Conservation (phyloP, 2,797 vertebrate species). For the Chrysocyon brachyurus region DNA sequence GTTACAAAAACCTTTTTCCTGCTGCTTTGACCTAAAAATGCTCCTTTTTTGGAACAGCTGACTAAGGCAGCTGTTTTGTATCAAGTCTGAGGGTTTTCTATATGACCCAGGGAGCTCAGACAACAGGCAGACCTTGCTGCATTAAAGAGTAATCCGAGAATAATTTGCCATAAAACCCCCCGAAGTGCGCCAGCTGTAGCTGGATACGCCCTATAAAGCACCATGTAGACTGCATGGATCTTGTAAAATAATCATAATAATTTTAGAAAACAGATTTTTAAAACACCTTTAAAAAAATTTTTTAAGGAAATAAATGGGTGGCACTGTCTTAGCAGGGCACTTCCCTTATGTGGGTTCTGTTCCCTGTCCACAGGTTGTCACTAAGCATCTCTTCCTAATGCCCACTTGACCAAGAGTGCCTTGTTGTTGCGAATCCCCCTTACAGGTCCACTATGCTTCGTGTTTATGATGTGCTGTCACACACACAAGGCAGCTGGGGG, state of each 20-base stretch:
- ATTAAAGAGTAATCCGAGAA: conserved; percentile 78
- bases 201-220: conserved; percentile 73
- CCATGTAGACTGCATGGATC: neutral
- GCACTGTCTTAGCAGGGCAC: neutral
- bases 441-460: accelerated
- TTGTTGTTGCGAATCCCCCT: neutral
- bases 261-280: conserved; percentile 61
- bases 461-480: neutral
- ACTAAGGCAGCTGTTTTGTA: conserved; percentile 84
- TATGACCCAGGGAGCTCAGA: conserved; percentile 75
- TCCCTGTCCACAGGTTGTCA: neutral
- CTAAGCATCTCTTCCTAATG: neutral
- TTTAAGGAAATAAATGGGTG: neutral
- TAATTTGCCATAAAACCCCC: conserved; percentile 80
- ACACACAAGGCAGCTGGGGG: neutral
- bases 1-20: conserved; percentile 74
- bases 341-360: neutral
- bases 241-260: conserved; percentile 76
- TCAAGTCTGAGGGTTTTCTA: conserved; percentile 82
- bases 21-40: conserved; percentile 71
- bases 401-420: neutral
- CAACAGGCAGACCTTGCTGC: conserved; percentile 78
- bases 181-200: conserved; percentile 81
- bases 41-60: conserved; percentile 74
- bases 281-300: neutral